Evolutionary conservation across 2,797 vertebrate species (phyloP).

Genomic region (Squalus acanthias): DNA sequence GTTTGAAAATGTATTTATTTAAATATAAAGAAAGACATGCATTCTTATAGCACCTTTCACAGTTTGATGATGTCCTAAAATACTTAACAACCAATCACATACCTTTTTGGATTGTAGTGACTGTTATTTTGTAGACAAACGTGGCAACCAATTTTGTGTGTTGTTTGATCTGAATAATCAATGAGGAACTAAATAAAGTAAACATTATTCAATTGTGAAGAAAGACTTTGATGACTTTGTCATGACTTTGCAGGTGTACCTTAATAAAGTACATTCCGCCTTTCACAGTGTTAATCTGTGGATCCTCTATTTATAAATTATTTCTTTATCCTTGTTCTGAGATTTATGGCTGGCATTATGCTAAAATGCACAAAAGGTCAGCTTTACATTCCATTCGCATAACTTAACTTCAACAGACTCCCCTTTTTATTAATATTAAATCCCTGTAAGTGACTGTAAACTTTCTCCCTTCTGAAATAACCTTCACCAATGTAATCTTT

Average conservation of each 20-base stretch:
- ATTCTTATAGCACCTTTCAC: background rate
- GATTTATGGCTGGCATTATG: background rate
- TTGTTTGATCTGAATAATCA: background rate
- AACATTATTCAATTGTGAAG: background rate
- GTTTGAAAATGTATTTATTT: background rate
- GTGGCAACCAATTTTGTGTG: background rate
- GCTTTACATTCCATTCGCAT: background rate
- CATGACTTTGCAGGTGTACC: background rate
- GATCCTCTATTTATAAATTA: background rate
- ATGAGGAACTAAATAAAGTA: background rate
- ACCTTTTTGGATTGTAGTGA: background rate
- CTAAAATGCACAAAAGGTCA: background rate
- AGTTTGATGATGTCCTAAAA: background rate
- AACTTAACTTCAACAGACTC: background rate
- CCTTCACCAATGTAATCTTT: constrained; percentile 7
- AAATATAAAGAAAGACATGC: background rate
- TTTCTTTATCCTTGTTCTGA: background rate
- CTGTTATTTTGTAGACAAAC: background rate
- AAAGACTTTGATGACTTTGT: background rate
- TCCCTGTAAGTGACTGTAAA: background rate
- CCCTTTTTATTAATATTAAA: background rate
- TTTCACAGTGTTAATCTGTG: background rate
- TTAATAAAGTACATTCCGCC: background rate
- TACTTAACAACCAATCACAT: background rate
- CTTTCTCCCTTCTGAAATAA: background rate